These are phyloP conservation scores for Chironomus tepperi DNA, from an alignment of 1,140 invertebrate genomes.

Conservation along the genomic window DNA sequence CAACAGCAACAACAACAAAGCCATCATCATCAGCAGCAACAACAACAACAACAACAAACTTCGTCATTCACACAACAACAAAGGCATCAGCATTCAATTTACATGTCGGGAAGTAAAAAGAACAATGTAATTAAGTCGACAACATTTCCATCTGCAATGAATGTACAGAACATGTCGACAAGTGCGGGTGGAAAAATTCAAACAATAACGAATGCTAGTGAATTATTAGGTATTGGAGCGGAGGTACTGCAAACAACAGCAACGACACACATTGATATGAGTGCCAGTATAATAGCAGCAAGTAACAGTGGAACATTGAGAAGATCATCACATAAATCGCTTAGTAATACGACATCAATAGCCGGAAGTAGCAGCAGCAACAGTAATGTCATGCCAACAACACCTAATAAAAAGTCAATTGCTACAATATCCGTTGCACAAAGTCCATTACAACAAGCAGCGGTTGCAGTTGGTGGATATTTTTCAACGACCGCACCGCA, in stretches of 20 bases:
- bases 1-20: conserved; percentile 24
- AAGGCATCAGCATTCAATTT: conserved; percentile 17
- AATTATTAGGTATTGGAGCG: neutral
- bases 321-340: neutral
- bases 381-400: neutral
- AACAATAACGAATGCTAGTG: conserved; percentile 10
- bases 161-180: neutral
- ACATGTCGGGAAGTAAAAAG: neutral
- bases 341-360: neutral
- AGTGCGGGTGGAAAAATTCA: conserved; percentile 19
- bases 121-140: conserved; percentile 17
- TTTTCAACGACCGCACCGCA: neutral
- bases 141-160: conserved; percentile 17
- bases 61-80: neutral
- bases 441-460: neutral
- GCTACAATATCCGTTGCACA: neutral
- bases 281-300: neutral
- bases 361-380: neutral
- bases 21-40: neutral
- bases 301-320: conserved; percentile 1
- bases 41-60: neutral
- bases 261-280: neutral
- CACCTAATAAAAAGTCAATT: conserved; percentile 20
- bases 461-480: neutral
- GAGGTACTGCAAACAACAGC: neutral